phyloP scores from a whole-genome alignment of 2,113 vertebrate species.

The Chaenogobius annularis region DNA sequence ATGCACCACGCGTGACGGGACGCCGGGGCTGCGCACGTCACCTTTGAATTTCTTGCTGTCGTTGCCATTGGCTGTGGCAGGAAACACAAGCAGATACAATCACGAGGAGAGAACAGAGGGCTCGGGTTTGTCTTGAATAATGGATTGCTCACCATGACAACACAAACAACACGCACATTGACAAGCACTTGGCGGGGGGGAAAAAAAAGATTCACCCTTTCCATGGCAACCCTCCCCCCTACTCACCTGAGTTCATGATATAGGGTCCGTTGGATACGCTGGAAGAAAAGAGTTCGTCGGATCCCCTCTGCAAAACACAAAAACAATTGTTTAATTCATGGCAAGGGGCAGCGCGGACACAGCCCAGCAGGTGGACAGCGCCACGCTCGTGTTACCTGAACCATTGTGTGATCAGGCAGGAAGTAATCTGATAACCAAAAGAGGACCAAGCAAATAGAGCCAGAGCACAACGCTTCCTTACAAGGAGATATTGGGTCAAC shows the following conservation, averaged over 20 bases:
- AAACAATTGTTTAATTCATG: conserved; percentile 57
- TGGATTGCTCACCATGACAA: conserved; percentile 64
- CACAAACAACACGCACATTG: conserved; percentile 54
- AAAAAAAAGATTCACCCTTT: conserved; percentile 41
- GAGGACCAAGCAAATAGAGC: conserved; percentile 33
- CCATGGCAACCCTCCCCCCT: conserved; percentile 64
- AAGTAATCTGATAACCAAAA: conserved; percentile 69
- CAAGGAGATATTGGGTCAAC: conserved; percentile 24
- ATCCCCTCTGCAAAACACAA: conserved; percentile 87
- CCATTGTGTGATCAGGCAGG: conserved; percentile 59
- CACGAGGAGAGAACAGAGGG: conserved; percentile 62
- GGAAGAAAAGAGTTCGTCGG: conserved; percentile 98
- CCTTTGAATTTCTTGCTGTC: conserved; percentile 99
- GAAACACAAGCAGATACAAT: conserved; percentile 67
- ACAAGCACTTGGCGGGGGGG: conserved; percentile 35
- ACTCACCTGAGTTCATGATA: conserved; percentile 94
- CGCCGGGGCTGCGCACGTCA: conserved; percentile 85
- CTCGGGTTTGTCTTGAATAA: conserved; percentile 66
- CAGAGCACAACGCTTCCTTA: conserved; percentile 28
- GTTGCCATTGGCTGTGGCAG: conserved; percentile 91
- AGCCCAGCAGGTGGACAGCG: conserved; percentile 63
- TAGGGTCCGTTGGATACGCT: conserved; percentile 97
- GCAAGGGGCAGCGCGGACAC: conserved; percentile 39
- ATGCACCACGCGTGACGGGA: conserved; percentile 93
- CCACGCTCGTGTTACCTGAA: conserved; percentile 60